Evolutionary conservation across 2,113 vertebrate species (phyloP).

Genomic region (Chaetura pelagica): DNA sequence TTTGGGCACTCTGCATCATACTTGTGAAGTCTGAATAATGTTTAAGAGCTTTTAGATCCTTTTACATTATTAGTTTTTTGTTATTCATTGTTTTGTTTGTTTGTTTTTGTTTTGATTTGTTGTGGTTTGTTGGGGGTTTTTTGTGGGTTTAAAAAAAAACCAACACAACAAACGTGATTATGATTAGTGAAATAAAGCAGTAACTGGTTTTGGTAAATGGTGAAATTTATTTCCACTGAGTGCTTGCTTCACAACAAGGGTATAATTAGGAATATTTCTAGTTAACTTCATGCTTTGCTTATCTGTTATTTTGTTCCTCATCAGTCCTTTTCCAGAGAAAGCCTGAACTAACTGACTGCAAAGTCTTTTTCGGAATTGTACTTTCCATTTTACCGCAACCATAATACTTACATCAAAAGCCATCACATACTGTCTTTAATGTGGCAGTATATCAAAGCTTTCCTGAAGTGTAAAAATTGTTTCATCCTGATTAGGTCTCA

Average conservation of each 20-base stretch:
- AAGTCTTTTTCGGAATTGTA: neutral
- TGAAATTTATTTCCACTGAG: neutral
- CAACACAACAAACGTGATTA: neutral
- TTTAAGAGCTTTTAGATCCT: neutral
- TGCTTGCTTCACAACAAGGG: neutral
- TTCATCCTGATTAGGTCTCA: neutral
- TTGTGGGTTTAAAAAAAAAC: no score
- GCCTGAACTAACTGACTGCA: neutral
- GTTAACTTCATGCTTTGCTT: neutral
- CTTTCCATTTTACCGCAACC: neutral
- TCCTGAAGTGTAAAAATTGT: neutral
- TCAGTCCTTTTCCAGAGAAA: neutral
- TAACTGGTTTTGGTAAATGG: neutral
- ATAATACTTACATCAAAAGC: neutral
- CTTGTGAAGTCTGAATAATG: neutral
- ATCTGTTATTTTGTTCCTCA: neutral
- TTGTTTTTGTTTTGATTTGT: no score
- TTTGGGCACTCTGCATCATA: neutral
- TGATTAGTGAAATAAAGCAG: neutral
- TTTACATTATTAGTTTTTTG: neutral
- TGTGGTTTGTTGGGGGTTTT: neutral
- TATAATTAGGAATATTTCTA: neutral
- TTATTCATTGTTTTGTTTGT: neutral
- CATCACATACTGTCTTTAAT: neutral
- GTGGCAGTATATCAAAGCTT: neutral